These are phyloP conservation scores for Drosophila quadrilineata DNA, from an alignment of 1,140 invertebrate genomes.

Conservation along the genomic window DNA sequence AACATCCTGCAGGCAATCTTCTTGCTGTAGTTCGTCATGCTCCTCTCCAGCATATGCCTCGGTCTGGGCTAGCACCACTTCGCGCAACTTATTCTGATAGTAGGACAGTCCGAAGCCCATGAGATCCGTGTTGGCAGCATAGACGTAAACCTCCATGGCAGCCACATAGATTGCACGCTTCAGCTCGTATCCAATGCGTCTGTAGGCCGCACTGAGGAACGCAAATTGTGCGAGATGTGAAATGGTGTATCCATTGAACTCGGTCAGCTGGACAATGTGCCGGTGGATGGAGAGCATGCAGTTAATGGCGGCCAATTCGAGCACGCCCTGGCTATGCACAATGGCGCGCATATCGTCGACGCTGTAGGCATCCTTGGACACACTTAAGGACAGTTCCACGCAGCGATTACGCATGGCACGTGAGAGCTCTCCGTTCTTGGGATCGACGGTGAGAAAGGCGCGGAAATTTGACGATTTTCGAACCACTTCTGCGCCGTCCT, in stretches of 20 bases:
- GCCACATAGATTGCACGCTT: conserved; percentile 70
- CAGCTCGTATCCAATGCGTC: conserved; percentile 64
- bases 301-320: conserved; percentile 75
- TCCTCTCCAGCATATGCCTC: conserved; percentile 5
- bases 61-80: conserved; percentile 56
- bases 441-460: conserved; percentile 97
- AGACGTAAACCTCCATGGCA: conserved; percentile 80
- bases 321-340: conserved; percentile 83
- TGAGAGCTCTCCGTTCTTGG: conserved; percentile 96
- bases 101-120: conserved; percentile 72
- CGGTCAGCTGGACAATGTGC: conserved; percentile 65
- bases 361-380: conserved; percentile 75
- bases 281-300: conserved; percentile 83
- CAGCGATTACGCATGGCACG: conserved; percentile 99
- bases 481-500: conserved; percentile 88
- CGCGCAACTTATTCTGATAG: conserved; percentile 77
- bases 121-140: conserved; percentile 70
- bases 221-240: conserved; percentile 75
- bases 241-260: conserved; percentile 72
- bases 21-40: background rate
- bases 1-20: conserved; percentile 38
- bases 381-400: conserved; percentile 92
- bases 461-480: conserved; percentile 95
- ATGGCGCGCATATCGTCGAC: conserved; percentile 83
- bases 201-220: conserved; percentile 65